Conservation (phyloP, 1,140 invertebrate species). For the Meteorus sp. region DNA sequence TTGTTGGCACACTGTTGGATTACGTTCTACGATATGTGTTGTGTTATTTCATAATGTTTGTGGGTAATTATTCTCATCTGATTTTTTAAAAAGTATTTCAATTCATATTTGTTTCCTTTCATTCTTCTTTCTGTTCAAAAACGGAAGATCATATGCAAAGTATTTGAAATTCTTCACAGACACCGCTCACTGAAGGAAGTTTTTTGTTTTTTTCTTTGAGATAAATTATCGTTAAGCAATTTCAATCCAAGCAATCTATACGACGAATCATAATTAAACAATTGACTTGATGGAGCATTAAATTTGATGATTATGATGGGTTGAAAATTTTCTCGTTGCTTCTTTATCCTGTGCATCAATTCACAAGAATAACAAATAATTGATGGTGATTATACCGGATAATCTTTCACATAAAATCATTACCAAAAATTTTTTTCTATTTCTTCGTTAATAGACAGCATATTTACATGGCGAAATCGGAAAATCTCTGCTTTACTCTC, state of each 20-base stretch:
- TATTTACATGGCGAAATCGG: constrained; percentile 30
- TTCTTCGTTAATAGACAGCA: constrained; percentile 21
- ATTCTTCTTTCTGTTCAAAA: constrained; percentile 23
- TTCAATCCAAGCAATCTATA: constrained; percentile 18
- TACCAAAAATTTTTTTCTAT: constrained; percentile 12
- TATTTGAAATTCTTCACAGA: constrained; percentile 20
- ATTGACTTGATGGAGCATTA: constrained; percentile 27
- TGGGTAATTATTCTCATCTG: constrained; percentile 21
- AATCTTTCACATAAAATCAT: no score
- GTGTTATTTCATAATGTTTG: constrained; percentile 12
- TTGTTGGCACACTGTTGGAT: constrained; percentile 58
- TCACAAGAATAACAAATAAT: constrained; percentile 17
- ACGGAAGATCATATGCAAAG: constrained; percentile 43
- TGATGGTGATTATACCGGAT: constrained; percentile 20
- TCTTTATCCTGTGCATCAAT: constrained; percentile 27
- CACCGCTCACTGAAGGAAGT: constrained; percentile 28
- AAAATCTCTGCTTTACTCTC: background rate
- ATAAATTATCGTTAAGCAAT: no score
- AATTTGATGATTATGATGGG: constrained; percentile 13
- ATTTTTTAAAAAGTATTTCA: background rate
- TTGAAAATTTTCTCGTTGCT: no score
- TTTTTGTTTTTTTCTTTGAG: constrained; percentile 14
- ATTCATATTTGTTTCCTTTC: constrained; percentile 1
- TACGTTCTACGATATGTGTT: constrained; percentile 35
- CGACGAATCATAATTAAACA: no score